Percentiles rank a stretch among this genome's conserved stretches.
phyloP scores from a whole-genome alignment of 2,888 invertebrate species.

The Myathropa florea region DNA sequence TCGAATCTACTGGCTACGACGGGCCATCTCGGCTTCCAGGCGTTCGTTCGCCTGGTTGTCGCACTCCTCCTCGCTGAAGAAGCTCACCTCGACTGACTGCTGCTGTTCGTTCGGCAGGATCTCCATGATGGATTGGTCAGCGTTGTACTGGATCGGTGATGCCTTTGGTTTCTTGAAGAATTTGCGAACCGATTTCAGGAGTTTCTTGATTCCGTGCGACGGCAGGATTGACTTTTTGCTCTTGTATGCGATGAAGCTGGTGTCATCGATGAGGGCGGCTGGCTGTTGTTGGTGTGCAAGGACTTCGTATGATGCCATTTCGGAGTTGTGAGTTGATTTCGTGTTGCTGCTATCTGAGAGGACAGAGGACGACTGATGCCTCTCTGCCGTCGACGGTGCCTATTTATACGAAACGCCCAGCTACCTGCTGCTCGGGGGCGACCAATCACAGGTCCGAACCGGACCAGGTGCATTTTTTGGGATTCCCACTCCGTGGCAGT shows the following conservation, averaged over 20 bases:
- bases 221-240: constrained; percentile 71
- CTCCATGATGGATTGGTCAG: constrained; percentile 45
- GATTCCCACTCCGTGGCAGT: not conserved
- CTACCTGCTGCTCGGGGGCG: not conserved
- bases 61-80: constrained; percentile 71
- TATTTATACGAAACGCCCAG: constrained; percentile 73
- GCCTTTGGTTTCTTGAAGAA: constrained; percentile 69
- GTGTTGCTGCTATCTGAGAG: constrained; percentile 36
- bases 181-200: constrained; percentile 73
- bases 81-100: constrained; percentile 21
- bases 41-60: constrained; percentile 73
- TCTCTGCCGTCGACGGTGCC: constrained; percentile 18
- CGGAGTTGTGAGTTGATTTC: not conserved
- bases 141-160: constrained; percentile 21
- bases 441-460: constrained; percentile 74
- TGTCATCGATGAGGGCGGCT: constrained; percentile 28
- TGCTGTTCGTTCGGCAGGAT: constrained; percentile 44
- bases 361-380: constrained; percentile 73
- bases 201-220: constrained; percentile 73
- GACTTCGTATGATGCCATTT: constrained; percentile 75
- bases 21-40: constrained; percentile 65
- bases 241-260: constrained; percentile 45
- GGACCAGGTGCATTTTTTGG: constrained; percentile 74
- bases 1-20: not conserved
- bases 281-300: constrained; percentile 65